phyloP scores from a whole-genome alignment of 2,888 invertebrate species.

The Campaea margaritaria region DNA sequence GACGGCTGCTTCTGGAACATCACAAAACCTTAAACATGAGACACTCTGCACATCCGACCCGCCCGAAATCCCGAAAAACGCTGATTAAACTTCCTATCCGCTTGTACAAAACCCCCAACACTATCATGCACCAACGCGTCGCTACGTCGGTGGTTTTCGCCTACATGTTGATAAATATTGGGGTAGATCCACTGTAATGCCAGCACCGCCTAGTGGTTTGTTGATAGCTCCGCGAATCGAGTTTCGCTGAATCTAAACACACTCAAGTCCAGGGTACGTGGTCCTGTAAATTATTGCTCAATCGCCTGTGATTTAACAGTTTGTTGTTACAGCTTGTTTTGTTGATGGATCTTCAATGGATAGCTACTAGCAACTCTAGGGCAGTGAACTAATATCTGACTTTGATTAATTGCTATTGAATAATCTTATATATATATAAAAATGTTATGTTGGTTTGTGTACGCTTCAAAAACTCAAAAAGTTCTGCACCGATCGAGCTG shows the following conservation, averaged over 20 bases:
- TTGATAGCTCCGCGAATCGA: constrained; percentile 45
- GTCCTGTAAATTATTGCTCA: constrained; percentile 55
- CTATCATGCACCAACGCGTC: constrained; percentile 19
- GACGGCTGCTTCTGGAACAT: too few species aligned
- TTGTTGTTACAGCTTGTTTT: constrained; percentile 19
- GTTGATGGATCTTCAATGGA: not conserved
- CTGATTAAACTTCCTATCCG: constrained; percentile 11
- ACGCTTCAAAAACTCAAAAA: too few species aligned
- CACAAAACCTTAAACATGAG: too few species aligned
- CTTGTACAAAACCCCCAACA: constrained; percentile 2
- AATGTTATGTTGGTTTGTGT: too few species aligned
- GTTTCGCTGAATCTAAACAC: constrained; percentile 50
- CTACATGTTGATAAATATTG: constrained; percentile 78
- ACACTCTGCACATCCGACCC: not conserved
- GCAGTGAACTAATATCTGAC: too few species aligned
- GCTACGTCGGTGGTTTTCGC: constrained; percentile 62
- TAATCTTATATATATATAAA: too few species aligned
- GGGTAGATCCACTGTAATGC: constrained; percentile 52
- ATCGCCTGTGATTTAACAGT: constrained; percentile 47
- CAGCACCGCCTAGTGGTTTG: constrained; percentile 36
- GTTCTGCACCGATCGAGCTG: too few species aligned
- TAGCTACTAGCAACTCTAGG: not conserved
- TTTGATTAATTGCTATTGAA: too few species aligned
- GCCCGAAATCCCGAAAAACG: not conserved
- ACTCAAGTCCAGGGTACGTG: constrained; percentile 40